A percentile compares a stretch with the other conserved stretches of the same genome.
Conservation (phyloP, 1,140 invertebrate genomes). For the Sinella curviseta region DNA sequence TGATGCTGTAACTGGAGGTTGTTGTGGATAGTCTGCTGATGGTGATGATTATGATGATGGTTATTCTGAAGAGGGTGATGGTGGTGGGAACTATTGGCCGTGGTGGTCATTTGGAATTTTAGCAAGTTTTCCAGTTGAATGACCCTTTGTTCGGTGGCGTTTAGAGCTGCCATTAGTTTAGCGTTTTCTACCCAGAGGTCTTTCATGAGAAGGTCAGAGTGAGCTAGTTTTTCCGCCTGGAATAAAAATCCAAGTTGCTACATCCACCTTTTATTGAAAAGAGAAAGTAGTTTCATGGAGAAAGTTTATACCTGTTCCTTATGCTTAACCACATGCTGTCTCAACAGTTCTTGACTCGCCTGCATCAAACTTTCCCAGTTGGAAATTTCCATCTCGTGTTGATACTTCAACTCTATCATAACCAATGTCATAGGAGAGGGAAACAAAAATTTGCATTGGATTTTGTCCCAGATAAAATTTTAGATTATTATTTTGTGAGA, state of each 20-base stretch:
- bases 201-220: conserved; percentile 71
- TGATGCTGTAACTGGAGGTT: background rate
- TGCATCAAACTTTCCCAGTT: conserved; percentile 63
- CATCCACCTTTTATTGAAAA: too few species aligned
- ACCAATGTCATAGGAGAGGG: background rate
- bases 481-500: too few species aligned
- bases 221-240: conserved; percentile 65
- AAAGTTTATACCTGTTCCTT: conserved; percentile 58
- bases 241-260: conserved; percentile 40
- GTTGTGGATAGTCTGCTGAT: background rate
- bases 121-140: conserved; percentile 39
- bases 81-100: background rate
- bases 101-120: conserved; percentile 40
- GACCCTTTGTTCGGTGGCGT: conserved; percentile 61
- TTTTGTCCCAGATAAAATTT: too few species aligned
- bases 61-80: conserved; percentile 2
- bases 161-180: conserved; percentile 66
- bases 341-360: conserved; percentile 62
- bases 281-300: background rate
- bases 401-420: conserved; percentile 63
- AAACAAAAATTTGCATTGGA: background rate
- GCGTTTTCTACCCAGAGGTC: conserved; percentile 80
- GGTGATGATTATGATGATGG: background rate
- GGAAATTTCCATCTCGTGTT: conserved; percentile 63
- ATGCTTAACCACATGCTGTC: conserved; percentile 64